These are phyloP conservation scores for Strix uralensis DNA, from an alignment of 2,113 vertebrate species.

Conservation along the genomic window DNA sequence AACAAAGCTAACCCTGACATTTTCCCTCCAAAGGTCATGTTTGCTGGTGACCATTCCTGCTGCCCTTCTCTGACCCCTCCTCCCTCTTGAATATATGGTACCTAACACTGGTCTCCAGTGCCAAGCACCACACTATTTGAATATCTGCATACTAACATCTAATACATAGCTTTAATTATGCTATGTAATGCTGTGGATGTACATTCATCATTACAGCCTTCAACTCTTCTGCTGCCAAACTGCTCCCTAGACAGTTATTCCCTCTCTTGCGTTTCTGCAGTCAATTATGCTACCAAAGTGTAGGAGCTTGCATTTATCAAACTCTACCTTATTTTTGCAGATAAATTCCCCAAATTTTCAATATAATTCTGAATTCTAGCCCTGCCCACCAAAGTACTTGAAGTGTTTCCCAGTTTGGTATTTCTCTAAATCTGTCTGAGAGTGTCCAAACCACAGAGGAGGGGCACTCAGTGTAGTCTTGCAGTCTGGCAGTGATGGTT, in stretches of 20 bases:
- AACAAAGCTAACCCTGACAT: not conserved
- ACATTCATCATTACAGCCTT: not conserved
- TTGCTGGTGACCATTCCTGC: not conserved
- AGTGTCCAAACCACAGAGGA: not conserved
- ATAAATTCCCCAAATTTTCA: not conserved
- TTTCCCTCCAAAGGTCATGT: not conserved
- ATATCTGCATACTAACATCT: not conserved
- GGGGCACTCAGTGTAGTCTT: not conserved
- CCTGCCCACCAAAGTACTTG: not conserved
- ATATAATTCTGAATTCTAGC: not conserved
- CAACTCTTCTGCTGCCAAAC: not conserved
- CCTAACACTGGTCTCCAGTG: not conserved
- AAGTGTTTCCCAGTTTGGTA: not conserved
- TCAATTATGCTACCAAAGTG: not conserved
- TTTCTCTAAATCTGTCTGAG: not conserved
- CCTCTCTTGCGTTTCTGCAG: not conserved
- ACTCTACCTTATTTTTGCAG: not conserved
- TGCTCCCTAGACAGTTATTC: not conserved
- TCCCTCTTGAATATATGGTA: rapidly evolving
- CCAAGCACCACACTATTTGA: not conserved
- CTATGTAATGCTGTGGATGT: not conserved
- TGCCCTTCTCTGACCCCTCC: not conserved
- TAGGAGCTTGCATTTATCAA: not conserved
- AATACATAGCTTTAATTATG: not conserved
- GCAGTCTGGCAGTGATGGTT: not conserved